Evolutionary conservation across 2,797 vertebrate species (phyloP), one percentile per base, ranked within the genome.

Genomic region (Clarias fuscus): DNA sequence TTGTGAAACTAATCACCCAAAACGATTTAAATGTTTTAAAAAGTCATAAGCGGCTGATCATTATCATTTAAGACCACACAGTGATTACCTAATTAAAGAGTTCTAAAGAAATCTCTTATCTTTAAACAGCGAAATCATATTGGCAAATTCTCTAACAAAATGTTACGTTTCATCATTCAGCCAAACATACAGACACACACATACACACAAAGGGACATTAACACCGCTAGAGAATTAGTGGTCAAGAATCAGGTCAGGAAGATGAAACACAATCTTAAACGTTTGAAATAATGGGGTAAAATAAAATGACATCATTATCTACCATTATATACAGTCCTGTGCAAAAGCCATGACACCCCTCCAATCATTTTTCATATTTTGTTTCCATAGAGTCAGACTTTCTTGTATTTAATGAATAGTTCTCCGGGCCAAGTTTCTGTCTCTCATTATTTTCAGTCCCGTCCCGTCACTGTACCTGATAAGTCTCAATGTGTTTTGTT

Each of bases 31-130:
- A 58, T 37, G 78, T 56, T 58, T 68, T 58, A 68, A 68, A 68
- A 85, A 37, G 48, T 68, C 75, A 68, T 40, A 59, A 85, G 77
- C 20, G 22, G 24, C 48, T 78, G 84, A 85, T 85, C 48, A 4
- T 79, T 70, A 61, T 78, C 64, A 56, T 67, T 67, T 58, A 53
- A 84, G 58, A 76, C 71, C 73, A n/a, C 64, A 58, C 73, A 78
- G 43, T 56, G 24, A 84, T 53, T 77, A 67, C 27, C 83, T 56
- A 53, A 77, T 84, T 84, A 84, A 84, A 68, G 22, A 56, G 27
- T 56, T 65, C 58, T 37, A 40, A 61, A 79, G 76, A 79, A 37
- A 62, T 79, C 76, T 40, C 43, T 53, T 53, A 53, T 17, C 78
- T 81, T 61, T 48, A n/a, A 15, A 61, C 22, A 18, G 37, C 1